Percentiles rank a stretch among this genome's conserved stretches.
These are phyloP conservation scores for Cygnus olor DNA, from an alignment of 2,797 vertebrate species.

Conservation along the genomic window DNA sequence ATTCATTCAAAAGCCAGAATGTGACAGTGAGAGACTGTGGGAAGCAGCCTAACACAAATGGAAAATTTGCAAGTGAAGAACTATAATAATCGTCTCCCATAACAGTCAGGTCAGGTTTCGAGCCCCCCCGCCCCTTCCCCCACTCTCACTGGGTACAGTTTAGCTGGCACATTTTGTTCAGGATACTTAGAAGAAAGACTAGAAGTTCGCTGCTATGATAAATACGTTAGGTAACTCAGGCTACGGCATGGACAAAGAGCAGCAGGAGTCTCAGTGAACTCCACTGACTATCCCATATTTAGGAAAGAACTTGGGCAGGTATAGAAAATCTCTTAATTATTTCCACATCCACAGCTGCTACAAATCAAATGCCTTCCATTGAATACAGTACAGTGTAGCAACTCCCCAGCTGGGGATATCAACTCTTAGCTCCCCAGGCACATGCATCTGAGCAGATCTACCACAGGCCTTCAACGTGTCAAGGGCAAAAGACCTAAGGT, in stretches of 20 bases:
- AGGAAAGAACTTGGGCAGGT: not conserved
- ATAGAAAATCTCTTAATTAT: not conserved
- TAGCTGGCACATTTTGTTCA: slow-evolving; percentile 49
- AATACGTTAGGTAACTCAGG: not conserved
- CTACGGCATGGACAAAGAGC: not conserved
- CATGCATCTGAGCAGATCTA: not conserved
- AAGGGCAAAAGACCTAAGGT: accelerated
- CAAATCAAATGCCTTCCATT: not conserved
- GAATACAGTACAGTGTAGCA: not conserved
- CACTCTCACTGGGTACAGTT: not conserved
- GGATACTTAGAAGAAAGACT: not conserved
- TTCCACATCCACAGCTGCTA: not conserved
- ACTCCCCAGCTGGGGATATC: not conserved
- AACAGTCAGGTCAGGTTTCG: slow-evolving; percentile 49
- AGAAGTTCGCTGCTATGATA: not conserved
- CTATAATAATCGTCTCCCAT: slow-evolving; percentile 55
- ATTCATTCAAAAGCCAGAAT: not conserved
- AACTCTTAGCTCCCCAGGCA: not conserved
- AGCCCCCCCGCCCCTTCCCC: not conserved
- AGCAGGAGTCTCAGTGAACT: not conserved
- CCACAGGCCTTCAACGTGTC: not conserved
- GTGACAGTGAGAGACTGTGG: slow-evolving; percentile 69
- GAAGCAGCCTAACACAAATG: slow-evolving; percentile 62
- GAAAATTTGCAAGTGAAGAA: slow-evolving; percentile 72
- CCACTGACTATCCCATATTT: too few relatives aligned